These are phyloP conservation scores for Buceros bicornis DNA, from an alignment of 2,797 vertebrate species.

Conservation along the genomic window DNA sequence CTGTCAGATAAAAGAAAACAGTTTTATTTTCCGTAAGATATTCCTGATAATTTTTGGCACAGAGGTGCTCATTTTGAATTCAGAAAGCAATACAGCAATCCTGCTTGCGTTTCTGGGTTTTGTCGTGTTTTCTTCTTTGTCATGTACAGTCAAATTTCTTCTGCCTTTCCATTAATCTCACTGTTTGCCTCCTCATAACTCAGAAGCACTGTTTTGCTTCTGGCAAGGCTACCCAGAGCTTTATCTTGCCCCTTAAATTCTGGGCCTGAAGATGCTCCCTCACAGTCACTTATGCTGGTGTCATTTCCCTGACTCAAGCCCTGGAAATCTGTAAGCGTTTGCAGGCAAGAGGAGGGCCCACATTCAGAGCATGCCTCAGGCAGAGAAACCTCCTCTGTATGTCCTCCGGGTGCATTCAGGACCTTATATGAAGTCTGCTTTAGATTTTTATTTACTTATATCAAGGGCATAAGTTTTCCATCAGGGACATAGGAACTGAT, in stretches of 20 bases:
- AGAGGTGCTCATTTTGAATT: background rate
- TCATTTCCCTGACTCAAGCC: background rate
- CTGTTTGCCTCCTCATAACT: background rate
- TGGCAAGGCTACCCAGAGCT: background rate
- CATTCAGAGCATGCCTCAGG: fast-evolving
- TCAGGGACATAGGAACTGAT: background rate
- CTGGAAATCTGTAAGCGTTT: background rate
- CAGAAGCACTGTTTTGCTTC: background rate
- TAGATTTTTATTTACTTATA: background rate
- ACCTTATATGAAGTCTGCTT: background rate
- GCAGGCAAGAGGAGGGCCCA: background rate
- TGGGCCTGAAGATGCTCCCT: background rate
- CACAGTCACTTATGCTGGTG: fast-evolving
- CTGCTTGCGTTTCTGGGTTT: background rate
- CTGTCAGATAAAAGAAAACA: background rate
- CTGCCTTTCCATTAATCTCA: background rate
- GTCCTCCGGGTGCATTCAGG: background rate
- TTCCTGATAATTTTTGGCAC: background rate
- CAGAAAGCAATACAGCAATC: background rate
- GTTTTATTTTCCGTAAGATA: background rate
- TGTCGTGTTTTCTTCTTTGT: background rate
- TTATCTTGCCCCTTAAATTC: background rate
- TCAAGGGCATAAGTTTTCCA: background rate
- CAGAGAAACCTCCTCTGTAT: fast-evolving
- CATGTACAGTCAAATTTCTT: fast-evolving